Percentiles rank a stretch among this genome's conserved stretches.
phyloP scores from a whole-genome alignment of 2,888 invertebrate species.

The Hirtodrosophila trivittata region DNA sequence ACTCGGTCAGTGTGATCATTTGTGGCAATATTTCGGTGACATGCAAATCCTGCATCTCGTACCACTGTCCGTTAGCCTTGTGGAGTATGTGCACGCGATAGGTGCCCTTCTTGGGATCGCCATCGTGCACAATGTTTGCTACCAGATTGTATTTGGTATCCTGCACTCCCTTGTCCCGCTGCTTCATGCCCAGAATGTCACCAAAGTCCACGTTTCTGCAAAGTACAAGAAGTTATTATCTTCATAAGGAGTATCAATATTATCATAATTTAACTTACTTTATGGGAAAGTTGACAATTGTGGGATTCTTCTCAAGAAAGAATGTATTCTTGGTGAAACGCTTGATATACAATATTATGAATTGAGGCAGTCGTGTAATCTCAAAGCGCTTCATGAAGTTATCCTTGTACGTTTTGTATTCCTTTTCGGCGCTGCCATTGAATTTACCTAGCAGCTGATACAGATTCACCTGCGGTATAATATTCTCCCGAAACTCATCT shows the following conservation, averaged over 20 bases:
- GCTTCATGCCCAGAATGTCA: conserved; percentile 94
- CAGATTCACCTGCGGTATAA: conserved; percentile 98
- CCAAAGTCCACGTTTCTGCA: conserved; percentile 97
- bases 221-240: conserved; percentile 61
- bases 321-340: conserved; percentile 99
- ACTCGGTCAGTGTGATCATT: conserved; percentile 99
- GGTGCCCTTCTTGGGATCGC: conserved; percentile 96
- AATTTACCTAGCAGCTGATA: conserved; percentile 97
- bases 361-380: conserved; percentile 96
- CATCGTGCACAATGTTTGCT: conserved; percentile 99
- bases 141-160: conserved; percentile 97
- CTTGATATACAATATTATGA: conserved; percentile 97
- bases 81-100: conserved; percentile 97
- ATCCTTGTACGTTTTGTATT: conserved; percentile 99
- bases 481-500: conserved; percentile 98
- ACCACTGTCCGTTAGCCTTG: conserved; percentile 93
- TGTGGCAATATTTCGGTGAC: conserved; percentile 99
- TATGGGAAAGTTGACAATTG: conserved; percentile 99
- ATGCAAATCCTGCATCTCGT: conserved; percentile 98
- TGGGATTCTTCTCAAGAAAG: conserved; percentile 99
- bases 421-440: conserved; percentile 97
- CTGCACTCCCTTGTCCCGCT: conserved; percentile 88
- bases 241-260: background rate
- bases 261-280: conserved; percentile 88
- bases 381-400: conserved; percentile 98